Evolutionary conservation across 2,797 vertebrate species (phyloP).

Genomic region (Crenuchus spilurus): DNA sequence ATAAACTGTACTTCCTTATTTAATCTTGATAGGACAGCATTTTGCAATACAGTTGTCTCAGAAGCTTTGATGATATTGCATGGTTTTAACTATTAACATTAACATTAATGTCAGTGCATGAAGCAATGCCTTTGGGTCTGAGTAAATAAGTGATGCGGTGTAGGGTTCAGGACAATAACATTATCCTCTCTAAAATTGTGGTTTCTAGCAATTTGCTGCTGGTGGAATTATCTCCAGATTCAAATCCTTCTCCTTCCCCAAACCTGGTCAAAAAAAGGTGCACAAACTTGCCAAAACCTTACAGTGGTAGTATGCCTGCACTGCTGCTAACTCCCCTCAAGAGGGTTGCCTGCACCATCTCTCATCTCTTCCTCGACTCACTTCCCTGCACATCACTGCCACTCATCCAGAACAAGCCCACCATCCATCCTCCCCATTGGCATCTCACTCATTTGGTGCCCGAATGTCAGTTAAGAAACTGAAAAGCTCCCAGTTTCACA

Average conservation of each 20-base stretch:
- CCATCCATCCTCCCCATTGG: background rate
- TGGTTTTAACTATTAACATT: slow-evolving; percentile 11
- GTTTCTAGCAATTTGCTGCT: slow-evolving; percentile 85
- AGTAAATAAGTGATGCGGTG: slow-evolving; percentile 12
- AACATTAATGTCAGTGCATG: slow-evolving; percentile 17
- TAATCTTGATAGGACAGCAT: background rate
- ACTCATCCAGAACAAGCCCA: background rate
- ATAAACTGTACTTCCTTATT: background rate
- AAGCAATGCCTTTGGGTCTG: slow-evolving; percentile 22
- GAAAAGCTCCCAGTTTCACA: slow-evolving; percentile 15
- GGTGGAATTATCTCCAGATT: slow-evolving; percentile 86
- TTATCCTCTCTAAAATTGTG: slow-evolving; percentile 80
- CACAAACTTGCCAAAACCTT: slow-evolving; percentile 61
- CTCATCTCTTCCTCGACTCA: slow-evolving; percentile 48
- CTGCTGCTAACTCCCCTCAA: slow-evolving; percentile 63
- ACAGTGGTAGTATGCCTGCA: too few relatives aligned
- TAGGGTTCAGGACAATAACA: slow-evolving; percentile 48
- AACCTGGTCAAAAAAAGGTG: slow-evolving; percentile 88
- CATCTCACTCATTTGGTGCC: background rate
- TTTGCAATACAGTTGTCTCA: background rate
- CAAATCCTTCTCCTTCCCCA: slow-evolving; percentile 85
- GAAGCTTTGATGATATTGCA: background rate
- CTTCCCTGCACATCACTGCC: slow-evolving; percentile 26
- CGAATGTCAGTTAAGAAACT: background rate
- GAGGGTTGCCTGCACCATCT: slow-evolving; percentile 39